Conservation (phyloP, 2,113 vertebrate species). For the Archilochus colubris region DNA sequence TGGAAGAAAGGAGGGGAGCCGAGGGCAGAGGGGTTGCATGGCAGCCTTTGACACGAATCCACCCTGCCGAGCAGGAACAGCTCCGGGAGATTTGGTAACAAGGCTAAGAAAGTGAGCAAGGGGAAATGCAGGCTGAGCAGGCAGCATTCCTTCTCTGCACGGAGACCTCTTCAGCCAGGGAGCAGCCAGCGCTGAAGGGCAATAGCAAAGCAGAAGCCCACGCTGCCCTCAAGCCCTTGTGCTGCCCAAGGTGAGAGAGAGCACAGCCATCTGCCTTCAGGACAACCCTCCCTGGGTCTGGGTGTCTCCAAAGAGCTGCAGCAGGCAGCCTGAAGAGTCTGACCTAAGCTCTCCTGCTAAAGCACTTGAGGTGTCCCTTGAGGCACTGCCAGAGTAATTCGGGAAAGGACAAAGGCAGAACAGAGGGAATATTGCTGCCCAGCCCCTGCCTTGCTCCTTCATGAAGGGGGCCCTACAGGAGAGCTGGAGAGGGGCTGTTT, state of each 20-base stretch:
- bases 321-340: background rate
- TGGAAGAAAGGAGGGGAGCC: constrained; percentile 38
- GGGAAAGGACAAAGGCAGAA: background rate
- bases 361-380: background rate
- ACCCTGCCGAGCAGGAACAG: background rate
- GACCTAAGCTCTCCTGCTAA: background rate
- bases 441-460: background rate
- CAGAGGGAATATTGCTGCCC: background rate
- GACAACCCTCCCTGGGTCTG: background rate
- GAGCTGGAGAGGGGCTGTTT: too few species aligned
- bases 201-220: background rate
- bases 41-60: too few species aligned
- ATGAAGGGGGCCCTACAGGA: too few species aligned
- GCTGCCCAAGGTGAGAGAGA: background rate
- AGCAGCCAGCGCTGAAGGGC: background rate
- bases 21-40: rapidly evolving
- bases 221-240: background rate
- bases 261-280: background rate
- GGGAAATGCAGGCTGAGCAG: rapidly evolving
- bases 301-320: background rate
- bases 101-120: background rate
- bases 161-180: background rate
- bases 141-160: background rate
- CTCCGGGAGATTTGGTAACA: rapidly evolving
- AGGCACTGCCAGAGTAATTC: background rate